Conservation (phyloP, 2,797 vertebrate genomes). For the Sebastes dallii region DNA sequence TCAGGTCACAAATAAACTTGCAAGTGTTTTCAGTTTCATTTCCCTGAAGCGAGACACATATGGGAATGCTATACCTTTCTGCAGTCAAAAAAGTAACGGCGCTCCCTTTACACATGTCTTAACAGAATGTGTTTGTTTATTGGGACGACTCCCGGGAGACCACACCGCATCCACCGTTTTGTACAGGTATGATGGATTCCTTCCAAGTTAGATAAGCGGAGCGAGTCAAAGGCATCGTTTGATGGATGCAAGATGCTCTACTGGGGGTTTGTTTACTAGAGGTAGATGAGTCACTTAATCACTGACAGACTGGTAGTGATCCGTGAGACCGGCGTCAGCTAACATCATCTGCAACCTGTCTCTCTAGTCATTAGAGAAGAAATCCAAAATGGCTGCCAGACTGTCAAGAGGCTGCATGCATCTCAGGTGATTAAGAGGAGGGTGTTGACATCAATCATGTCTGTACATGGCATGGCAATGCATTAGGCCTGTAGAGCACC, state of each 20-base stretch:
- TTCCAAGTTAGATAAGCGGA: conserved; percentile 68
- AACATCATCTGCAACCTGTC: conserved; percentile 76
- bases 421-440: conserved; percentile 72
- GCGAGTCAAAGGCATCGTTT: conserved; percentile 61
- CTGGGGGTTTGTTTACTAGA: conserved; percentile 73
- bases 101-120: conserved; percentile 20
- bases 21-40: conserved; percentile 41
- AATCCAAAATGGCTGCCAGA: conserved; percentile 75
- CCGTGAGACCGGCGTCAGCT: conserved; percentile 65
- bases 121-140: conserved; percentile 68
- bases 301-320: conserved; percentile 75
- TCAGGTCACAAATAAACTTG: conserved; percentile 46
- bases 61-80: conserved; percentile 35
- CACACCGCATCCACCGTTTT: conserved; percentile 45
- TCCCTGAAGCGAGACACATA: conserved; percentile 41
- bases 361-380: conserved; percentile 72
- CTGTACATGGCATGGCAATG: conserved; percentile 23
- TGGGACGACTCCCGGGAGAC: conserved; percentile 45
- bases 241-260: conserved; percentile 76
- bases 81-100: conserved; percentile 19
- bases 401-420: conserved; percentile 56
- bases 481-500: conserved; percentile 45
- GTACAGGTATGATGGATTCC: conserved; percentile 73
- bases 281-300: conserved; percentile 80
- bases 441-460: conserved; percentile 69